phyloP scores from a whole-genome alignment of 2,113 vertebrate species.

The Bombycilla garrulus region DNA sequence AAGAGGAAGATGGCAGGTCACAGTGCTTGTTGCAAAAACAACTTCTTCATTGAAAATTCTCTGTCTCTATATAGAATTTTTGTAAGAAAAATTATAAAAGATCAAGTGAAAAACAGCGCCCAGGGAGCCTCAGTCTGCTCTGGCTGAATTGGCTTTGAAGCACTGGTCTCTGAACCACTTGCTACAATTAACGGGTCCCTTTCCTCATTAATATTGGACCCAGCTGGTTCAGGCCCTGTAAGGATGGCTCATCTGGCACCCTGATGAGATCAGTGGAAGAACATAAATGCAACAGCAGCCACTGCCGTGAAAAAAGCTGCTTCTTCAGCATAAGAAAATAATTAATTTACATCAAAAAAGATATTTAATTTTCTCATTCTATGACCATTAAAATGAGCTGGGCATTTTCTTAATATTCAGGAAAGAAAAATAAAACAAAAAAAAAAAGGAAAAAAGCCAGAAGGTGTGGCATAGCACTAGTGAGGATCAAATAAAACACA shows the following conservation, averaged over 20 bases:
- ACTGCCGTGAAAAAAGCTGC: neutral
- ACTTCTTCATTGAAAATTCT: neutral
- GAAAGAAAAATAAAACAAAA: too few species aligned
- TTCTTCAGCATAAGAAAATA: neutral
- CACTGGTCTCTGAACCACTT: neutral
- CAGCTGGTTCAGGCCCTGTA: neutral
- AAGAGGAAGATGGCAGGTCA: neutral
- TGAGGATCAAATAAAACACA: neutral
- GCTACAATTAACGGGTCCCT: slow-evolving; percentile 5
- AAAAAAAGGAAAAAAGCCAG: neutral
- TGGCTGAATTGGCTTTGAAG: neutral
- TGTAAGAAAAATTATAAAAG: neutral
- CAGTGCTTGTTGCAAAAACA: neutral
- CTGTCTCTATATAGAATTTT: neutral
- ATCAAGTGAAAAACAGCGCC: neutral
- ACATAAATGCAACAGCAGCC: neutral
- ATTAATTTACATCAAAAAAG: neutral
- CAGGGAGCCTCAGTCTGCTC: neutral
- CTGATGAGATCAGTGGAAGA: slow-evolving; percentile 18
- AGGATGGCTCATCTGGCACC: neutral
- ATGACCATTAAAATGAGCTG: neutral
- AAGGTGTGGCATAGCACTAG: neutral
- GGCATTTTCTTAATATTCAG: neutral
- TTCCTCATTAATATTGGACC: slow-evolving; percentile 29
- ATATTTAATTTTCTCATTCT: neutral